Evolutionary conservation across 2,113 vertebrate species (phyloP), one percentile per base, ranked within the genome.

Genomic region (Dromaius novaehollandiae): DNA sequence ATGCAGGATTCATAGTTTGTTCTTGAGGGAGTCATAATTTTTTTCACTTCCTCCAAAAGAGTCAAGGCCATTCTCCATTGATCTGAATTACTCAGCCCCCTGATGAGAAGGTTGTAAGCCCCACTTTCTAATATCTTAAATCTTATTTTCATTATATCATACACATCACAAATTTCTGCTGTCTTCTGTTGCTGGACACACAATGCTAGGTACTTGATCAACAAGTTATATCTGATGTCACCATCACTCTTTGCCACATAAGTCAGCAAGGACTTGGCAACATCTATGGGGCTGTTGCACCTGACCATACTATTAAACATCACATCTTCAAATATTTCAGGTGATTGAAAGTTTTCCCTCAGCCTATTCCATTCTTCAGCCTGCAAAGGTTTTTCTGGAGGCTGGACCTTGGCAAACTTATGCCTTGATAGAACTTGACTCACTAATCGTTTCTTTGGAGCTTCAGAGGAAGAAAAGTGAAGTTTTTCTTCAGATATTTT

Each of bases 231-330:
- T 1, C 98, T 76, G 81, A 99, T 55, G 5, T 98, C 99, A 80
- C 98, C 98, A 1, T 97, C 97, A 70, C 98, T 98, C 42, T 91
- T 95, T 34, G 98, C 99, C 38, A 98, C 96, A 65, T 98, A 98
- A 48, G 97, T 98, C 95, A 99, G 96, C 64, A 99, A 96, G 73
- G 99, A 99, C 96, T 99, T 99, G 25, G 98, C 99, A 25, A 98
- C 96, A 86, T 99, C 96, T 60, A 99, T 13, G 36, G 98, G 93
- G n/a, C 97, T 96, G 36, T 81, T 80, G 10, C 22, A 66, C 3
- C 4, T 42, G 19, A 98, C 40, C 97, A 99, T 97, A 9, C 51
- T 86, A 16, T 40, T 48, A 91, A 99, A 97, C 97, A 99, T 98
- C 76, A 94, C 91, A 30, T 97, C 75, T 88, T 99, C 99, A 96